Evolutionary conservation across 2,113 vertebrate genomes (phyloP), one percentile per base, ranked within the genome.

Genomic region (Mastomys coucha): DNA sequence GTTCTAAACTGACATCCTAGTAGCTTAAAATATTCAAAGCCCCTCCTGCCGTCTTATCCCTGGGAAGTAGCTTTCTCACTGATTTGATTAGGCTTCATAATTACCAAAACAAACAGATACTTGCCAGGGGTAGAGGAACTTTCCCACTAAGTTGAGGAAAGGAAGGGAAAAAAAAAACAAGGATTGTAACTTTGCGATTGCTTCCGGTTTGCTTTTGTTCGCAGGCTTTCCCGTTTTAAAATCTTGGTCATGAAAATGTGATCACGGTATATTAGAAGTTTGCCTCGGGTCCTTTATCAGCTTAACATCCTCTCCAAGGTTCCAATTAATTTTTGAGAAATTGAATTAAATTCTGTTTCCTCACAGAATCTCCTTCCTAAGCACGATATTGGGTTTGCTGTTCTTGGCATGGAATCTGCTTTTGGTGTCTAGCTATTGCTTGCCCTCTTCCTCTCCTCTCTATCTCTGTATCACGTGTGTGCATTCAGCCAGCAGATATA

Each of bases 291-390:
- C 81, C 96, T 86, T 6, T 93, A 78, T 96, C 88, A 85, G 31
- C 17, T 85, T 86, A 86, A 51, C 60, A 89, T 96, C 91, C 93
- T 82, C 63, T 95, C 92, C 85, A 96, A 95, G 97, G 77, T 96
- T 97, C 95, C 97, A 96, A 45, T 97, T 97, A 97, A 94, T 97
- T 93, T 49, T 91, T 92, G 89, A 94, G 93, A 97, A 97, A 97
- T 95, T 97, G 85, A 97, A 97, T 97, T 97, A 96, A 93, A 89
- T 69, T 77, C 73, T 26, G 19, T 94, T 97, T 97, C 88, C 82
- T 96, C 39, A 70, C 36, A 53, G 92, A 94, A 85, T 91, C 89
- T 92, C 84, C 93, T 86, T 70, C 91, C 51, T 75, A 69, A 91
- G 76, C 69, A n/a, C 12, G 75, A 82, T 92, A 80, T 97, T 95